Conservation (phyloP, 1,140 invertebrate species). For the Drosophila grimshawi region DNA sequence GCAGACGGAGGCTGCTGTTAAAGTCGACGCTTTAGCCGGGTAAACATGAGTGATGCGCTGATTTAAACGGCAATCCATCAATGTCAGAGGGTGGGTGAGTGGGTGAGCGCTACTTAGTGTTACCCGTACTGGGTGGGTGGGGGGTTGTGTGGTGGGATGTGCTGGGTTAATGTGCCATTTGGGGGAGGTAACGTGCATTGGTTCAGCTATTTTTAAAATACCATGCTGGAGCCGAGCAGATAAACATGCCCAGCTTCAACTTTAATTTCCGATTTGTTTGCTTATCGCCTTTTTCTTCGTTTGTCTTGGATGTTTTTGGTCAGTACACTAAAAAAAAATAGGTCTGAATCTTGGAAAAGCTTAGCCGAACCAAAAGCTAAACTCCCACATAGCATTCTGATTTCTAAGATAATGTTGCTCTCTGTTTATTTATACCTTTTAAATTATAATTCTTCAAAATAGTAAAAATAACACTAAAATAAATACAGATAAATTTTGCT, state of each 20-base stretch:
- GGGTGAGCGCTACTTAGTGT: slow-evolving; percentile 23
- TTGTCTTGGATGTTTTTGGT: slow-evolving; percentile 38
- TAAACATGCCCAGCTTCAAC: slow-evolving; percentile 61
- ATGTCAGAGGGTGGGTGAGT: slow-evolving; percentile 62
- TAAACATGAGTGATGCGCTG: slow-evolving; percentile 83
- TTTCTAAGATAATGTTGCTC: too few species aligned
- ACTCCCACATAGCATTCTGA: too few species aligned
- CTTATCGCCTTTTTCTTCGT: slow-evolving; percentile 54
- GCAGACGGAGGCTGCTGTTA: slow-evolving; percentile 44
- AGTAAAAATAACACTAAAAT: too few species aligned
- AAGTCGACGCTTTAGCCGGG: slow-evolving; percentile 59
- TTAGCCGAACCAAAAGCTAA: too few species aligned
- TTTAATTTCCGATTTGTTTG: slow-evolving; percentile 82
- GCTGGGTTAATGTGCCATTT: slow-evolving; percentile 50
- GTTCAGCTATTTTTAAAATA: slow-evolving; percentile 58
- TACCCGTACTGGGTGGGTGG: slow-evolving; percentile 15
- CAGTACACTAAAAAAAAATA: slow-evolving; percentile 29
- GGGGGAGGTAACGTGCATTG: slow-evolving; percentile 15
- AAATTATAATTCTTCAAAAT: too few species aligned
- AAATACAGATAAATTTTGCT: too few species aligned
- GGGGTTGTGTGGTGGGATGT: neutral
- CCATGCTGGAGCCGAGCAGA: slow-evolving; percentile 28
- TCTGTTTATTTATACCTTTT: neutral
- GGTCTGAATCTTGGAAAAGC: too few species aligned
- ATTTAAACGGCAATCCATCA: slow-evolving; percentile 84